These are phyloP conservation scores for Acipenser transmontanus DNA, from an alignment of 2,797 vertebrate species.

Conservation along the genomic window DNA sequence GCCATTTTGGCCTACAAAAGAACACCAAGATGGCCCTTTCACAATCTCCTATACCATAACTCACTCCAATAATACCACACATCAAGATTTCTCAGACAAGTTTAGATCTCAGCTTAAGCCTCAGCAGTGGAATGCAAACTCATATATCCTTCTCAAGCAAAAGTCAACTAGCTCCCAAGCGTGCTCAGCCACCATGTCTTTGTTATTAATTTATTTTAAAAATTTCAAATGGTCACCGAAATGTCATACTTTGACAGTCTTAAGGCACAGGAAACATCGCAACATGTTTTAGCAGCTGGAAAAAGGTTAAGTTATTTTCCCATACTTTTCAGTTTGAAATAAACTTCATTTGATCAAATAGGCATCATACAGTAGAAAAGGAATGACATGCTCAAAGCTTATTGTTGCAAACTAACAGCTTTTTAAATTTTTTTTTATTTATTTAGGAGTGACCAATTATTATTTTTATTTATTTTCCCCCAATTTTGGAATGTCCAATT, in stretches of 20 bases:
- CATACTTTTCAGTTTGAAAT: conserved; percentile 11
- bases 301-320: conserved; percentile 4
- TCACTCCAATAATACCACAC: not conserved
- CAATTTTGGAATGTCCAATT: too few relatives aligned
- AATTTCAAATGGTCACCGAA: conserved; percentile 7
- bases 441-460: too few relatives aligned
- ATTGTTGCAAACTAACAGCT: too few relatives aligned
- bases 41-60: not conserved
- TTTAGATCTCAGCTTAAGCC: conserved; percentile 1
- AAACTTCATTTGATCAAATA: conserved; percentile 25
- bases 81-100: not conserved
- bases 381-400: too few relatives aligned
- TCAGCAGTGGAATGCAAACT: not conserved
- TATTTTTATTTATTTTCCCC: too few relatives aligned
- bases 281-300: conserved; percentile 1
- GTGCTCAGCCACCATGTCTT: not conserved
- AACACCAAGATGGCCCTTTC: too few relatives aligned
- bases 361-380: too few relatives aligned
- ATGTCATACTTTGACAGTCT: conserved; percentile 17
- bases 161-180: conserved; percentile 10
- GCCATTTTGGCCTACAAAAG: too few relatives aligned
- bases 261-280: conserved; percentile 9
- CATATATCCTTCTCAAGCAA: not conserved
- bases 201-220: not conserved
- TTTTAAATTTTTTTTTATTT: too few relatives aligned